Percentiles rank a stretch among this genome's conserved stretches.
Evolutionary conservation across 2,888 invertebrate species (phyloP).

Genomic region (Catocala sponsa): DNA sequence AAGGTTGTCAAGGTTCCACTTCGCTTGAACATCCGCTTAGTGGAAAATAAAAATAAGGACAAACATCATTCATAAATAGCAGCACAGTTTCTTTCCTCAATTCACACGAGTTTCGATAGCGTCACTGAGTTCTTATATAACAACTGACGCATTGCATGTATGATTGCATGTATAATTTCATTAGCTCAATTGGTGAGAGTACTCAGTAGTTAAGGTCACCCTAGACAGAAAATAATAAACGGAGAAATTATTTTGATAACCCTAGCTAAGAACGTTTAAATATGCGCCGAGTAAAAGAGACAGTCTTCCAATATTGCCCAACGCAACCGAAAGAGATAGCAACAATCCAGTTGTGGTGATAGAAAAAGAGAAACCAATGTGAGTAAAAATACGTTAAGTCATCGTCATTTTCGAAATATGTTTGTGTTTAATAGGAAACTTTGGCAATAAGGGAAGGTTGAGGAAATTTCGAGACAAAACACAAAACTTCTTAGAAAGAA

Average conservation of each 20-base stretch:
- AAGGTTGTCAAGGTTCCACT: conserved; percentile 53
- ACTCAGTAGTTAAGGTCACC: too few relatives aligned
- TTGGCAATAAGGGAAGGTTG: background rate
- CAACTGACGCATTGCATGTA: too few relatives aligned
- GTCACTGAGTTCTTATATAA: too few relatives aligned
- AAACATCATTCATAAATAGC: background rate
- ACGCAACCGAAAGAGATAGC: conserved; percentile 51
- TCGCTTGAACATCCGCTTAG: conserved; percentile 6
- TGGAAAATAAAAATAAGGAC: background rate
- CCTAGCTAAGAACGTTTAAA: conserved; percentile 51
- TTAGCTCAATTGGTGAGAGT: too few relatives aligned
- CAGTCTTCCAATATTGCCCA: conserved; percentile 34
- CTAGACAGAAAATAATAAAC: background rate
- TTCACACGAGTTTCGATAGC: too few relatives aligned
- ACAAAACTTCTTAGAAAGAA: too few relatives aligned
- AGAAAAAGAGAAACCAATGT: conserved; percentile 56
- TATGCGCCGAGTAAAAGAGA: conserved; percentile 51
- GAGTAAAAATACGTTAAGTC: conserved; percentile 49
- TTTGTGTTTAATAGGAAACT: conserved; percentile 5
- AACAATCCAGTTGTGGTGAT: conserved; percentile 51
- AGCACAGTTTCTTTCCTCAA: too few relatives aligned
- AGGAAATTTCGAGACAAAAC: too few relatives aligned
- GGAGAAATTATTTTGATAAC: conserved; percentile 36
- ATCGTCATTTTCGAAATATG: conserved; percentile 40
- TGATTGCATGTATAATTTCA: too few relatives aligned